Conservation (phyloP, 1,140 invertebrate species). For the Antheraea mylitta region DNA sequence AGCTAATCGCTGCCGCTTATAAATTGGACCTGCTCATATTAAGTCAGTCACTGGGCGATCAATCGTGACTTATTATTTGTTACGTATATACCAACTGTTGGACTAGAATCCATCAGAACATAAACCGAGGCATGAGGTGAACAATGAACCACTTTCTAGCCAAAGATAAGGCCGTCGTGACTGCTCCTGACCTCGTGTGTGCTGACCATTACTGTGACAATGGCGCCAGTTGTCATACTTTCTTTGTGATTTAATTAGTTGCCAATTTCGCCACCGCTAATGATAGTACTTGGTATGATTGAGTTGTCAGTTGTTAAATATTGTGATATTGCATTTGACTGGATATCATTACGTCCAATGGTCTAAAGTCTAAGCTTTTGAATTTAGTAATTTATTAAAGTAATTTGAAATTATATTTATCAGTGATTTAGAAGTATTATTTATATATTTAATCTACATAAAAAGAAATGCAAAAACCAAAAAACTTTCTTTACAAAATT, state of each 20-base stretch:
- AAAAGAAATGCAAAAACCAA: too few relatives aligned
- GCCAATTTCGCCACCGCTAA: neutral
- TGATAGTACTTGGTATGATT: neutral
- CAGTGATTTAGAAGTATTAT: too few relatives aligned
- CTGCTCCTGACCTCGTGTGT: conserved; percentile 19
- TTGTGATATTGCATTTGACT: conserved; percentile 1
- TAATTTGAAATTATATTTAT: neutral
- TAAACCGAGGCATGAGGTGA: conserved; percentile 41
- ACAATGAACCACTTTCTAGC: conserved; percentile 62
- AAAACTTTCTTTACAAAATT: too few relatives aligned
- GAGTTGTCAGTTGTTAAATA: conserved; percentile 10
- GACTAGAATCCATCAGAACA: conserved; percentile 44
- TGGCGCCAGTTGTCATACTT: conserved; percentile 15
- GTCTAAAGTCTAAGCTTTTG: neutral
- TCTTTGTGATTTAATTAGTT: conserved; percentile 16
- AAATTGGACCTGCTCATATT: conserved; percentile 31
- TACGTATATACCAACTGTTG: conserved; percentile 17
- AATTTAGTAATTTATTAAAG: neutral
- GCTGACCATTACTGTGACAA: conserved; percentile 17
- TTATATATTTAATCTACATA: too few relatives aligned
- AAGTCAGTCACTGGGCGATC: conserved; percentile 51
- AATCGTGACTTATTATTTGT: conserved; percentile 65
- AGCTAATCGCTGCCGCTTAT: conserved; percentile 22
- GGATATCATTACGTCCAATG: neutral
- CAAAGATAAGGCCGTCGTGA: conserved; percentile 33